Evolutionary conservation across 2,113 vertebrate genomes (phyloP).

Genomic region (Seriola dumerili): DNA sequence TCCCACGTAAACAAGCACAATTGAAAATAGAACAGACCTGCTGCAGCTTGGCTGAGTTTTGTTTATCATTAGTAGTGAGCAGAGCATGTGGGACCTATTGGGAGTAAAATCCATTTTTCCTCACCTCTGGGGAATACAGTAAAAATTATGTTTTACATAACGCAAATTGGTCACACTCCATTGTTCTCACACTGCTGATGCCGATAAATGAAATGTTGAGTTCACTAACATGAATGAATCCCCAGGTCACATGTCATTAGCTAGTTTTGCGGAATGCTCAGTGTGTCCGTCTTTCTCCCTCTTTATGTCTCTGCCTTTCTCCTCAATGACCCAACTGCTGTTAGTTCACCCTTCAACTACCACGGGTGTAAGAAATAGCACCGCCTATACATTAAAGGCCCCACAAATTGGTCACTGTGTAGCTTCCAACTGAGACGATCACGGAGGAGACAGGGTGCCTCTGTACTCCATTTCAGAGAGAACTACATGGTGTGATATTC

Average conservation of each 20-base stretch:
- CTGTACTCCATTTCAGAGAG: neutral
- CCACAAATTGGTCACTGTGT: neutral
- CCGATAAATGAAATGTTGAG: neutral
- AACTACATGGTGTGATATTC: neutral
- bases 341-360: slow-evolving; percentile 1
- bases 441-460: neutral
- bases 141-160: neutral
- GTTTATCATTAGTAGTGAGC: neutral
- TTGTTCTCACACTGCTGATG: slow-evolving; percentile 9
- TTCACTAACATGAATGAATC: slow-evolving; percentile 4
- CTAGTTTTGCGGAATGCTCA: slow-evolving; percentile 1
- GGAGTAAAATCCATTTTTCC: neutral
- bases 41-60: slow-evolving; percentile 2
- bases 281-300: neutral
- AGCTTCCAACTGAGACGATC: neutral
- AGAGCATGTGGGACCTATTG: neutral
- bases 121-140: neutral
- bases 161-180: slow-evolving; percentile 7
- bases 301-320: neutral
- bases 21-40: slow-evolving; percentile 22
- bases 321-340: neutral
- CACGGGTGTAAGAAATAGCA: slow-evolving; percentile 6
- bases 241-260: neutral
- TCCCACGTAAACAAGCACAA: slow-evolving; percentile 1
- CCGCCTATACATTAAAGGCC: neutral